Conservation (phyloP, 2,797 vertebrate species). For the Acanthurus tractus region DNA sequence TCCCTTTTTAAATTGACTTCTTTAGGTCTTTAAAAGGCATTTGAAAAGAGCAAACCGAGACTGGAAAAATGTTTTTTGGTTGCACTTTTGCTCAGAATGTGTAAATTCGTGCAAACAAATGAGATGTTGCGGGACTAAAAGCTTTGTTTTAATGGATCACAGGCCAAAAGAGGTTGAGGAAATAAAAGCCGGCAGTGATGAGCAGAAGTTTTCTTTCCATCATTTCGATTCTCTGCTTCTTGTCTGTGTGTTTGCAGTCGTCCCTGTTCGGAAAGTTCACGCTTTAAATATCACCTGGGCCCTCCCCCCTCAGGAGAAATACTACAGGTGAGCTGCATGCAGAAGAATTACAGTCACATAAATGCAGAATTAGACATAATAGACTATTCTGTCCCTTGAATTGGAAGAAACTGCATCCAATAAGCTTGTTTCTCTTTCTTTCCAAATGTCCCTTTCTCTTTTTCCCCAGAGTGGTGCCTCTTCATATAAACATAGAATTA, state of each 20-base stretch:
- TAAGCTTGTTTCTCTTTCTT: slow-evolving; percentile 21
- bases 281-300: slow-evolving; percentile 96
- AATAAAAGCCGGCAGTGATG: background rate
- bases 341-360: background rate
- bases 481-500: slow-evolving; percentile 57
- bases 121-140: background rate
- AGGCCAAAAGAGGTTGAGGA: background rate
- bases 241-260: slow-evolving; percentile 81
- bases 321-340: slow-evolving; percentile 89
- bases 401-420: slow-evolving; percentile 35
- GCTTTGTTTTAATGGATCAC: slow-evolving; percentile 6
- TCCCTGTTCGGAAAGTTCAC: slow-evolving; percentile 94
- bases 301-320: slow-evolving; percentile 92
- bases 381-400: slow-evolving; percentile 1
- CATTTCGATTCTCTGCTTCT: background rate
- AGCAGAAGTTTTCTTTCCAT: background rate
- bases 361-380: background rate
- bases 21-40: background rate
- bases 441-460: slow-evolving; percentile 1
- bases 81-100: background rate
- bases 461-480: slow-evolving; percentile 30
- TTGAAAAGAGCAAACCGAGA: background rate
- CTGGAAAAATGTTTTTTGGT: background rate
- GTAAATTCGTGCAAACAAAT: background rate
- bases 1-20: background rate